Base-by-base conservation (phyloP, 2,797 vertebrate species). In the Lophius americanus region DNA sequence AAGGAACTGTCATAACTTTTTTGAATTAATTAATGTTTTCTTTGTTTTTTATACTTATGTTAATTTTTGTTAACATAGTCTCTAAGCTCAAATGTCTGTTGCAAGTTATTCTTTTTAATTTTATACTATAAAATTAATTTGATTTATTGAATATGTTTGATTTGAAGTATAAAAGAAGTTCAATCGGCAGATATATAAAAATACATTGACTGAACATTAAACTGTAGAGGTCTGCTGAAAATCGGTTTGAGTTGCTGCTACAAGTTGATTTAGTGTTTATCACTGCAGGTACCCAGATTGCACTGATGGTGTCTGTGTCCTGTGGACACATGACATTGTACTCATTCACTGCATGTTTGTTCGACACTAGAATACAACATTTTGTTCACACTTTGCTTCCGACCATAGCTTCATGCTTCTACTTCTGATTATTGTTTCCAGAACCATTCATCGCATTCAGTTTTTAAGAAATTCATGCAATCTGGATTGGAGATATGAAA, bases 261-360 rank as follows among this genome's bases (percentile, higher is more conserved):
- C 12, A 61, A 11, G 43, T 61, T 50, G 44, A 55, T 42, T 32
- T 51, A 39, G 32, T 37, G 35, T 74, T 76, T 33, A 49, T 14
- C 43, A 38, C 23, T 46, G 41, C 92, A 93, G 94, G 92, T 93
- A 84, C 87, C 94, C 70, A 39, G 0, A 75, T 82, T 87, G 82
- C 91, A 89, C 89, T 93, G 87, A 88, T 72, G 74, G 86, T 82
- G 81, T 89, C 85, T 94, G 86, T 94, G 94, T 94, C 93, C 95
- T 70, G 70, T 93, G 93, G 94, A 95, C 94, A 95, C 94, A 94
- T 83, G 37, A 68, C 70, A 78, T 79, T 83, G 65, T 78, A 80
- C 73, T 81, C 82, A 75, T 78, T 61, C 76, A 75, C 79, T 85
- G 81, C 90, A 85, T 88, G 88, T 85, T 81, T 72, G 57, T 82